Evolutionary conservation across 2,797 vertebrate species (phyloP).

Genomic region (Peromyscus nudipes): DNA sequence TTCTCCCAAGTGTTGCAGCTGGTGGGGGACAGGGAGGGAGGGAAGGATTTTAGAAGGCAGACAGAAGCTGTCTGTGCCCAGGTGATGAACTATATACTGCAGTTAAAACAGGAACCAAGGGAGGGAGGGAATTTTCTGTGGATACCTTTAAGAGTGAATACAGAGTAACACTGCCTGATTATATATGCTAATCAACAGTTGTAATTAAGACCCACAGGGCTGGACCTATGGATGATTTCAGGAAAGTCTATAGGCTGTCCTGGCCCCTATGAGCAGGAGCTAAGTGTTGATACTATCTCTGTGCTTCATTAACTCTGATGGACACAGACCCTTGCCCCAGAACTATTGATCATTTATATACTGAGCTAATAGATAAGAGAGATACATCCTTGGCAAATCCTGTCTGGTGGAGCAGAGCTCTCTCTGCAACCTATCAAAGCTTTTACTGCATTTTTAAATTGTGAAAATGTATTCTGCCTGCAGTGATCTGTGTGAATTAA

Average conservation of each 20-base stretch:
- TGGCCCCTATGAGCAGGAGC: background rate
- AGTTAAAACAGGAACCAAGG: background rate
- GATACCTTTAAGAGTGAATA: accelerated
- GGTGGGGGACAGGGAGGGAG: background rate
- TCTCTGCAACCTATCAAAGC: constrained; percentile 1
- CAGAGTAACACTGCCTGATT: background rate
- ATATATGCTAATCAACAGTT: background rate
- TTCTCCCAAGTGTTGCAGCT: background rate
- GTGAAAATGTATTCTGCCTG: background rate
- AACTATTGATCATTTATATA: background rate
- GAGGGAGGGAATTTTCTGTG: background rate
- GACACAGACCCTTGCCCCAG: background rate
- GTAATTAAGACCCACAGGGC: background rate
- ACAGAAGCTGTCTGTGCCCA: background rate
- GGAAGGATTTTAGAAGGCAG: constrained; percentile 29
- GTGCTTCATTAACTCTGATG: constrained; percentile 43
- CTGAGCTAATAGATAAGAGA: background rate
- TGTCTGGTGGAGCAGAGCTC: background rate
- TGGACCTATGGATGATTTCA: background rate
- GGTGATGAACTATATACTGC: background rate
- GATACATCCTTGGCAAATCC: background rate
- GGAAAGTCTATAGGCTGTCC: background rate
- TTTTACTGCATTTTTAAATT: background rate
- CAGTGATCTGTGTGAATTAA: background rate
- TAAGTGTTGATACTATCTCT: background rate